Evolutionary conservation across 2,888 invertebrate species (phyloP).

Genomic region (Dasysyrphus albostriatus): DNA sequence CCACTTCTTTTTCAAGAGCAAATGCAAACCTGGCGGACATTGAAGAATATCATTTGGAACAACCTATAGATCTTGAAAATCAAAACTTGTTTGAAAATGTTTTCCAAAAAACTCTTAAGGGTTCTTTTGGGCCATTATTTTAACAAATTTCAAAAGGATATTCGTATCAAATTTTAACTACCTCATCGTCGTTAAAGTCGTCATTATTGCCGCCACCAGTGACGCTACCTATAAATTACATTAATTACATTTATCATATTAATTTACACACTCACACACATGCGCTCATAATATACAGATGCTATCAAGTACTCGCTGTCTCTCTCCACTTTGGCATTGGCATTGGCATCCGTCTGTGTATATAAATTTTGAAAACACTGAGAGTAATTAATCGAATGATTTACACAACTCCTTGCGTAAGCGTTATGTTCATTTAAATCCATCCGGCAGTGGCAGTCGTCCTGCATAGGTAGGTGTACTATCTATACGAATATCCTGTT

Average conservation of each 20-base stretch:
- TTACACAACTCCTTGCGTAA: slow-evolving; percentile 79
- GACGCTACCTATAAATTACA: slow-evolving; percentile 67
- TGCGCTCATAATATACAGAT: slow-evolving; percentile 53
- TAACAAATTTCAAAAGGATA: not conserved
- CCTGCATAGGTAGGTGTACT: slow-evolving; percentile 38
- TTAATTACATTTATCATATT: slow-evolving; percentile 73
- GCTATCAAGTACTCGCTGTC: slow-evolving; percentile 43
- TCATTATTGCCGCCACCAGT: slow-evolving; percentile 42
- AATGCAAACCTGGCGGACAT: too few species aligned
- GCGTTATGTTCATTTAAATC: slow-evolving; percentile 76
- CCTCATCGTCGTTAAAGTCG: not conserved
- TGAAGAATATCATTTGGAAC: too few species aligned
- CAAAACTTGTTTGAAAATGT: not conserved
- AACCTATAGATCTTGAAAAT: too few species aligned
- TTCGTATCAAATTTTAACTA: not conserved
- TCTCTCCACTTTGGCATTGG: not conserved
- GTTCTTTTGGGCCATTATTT: not conserved
- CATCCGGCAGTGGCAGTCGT: slow-evolving; percentile 77
- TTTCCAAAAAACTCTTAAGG: not conserved
- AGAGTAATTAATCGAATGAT: slow-evolving; percentile 81
- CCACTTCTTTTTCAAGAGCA: too few species aligned
- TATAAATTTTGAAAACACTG: slow-evolving; percentile 66
- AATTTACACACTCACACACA: slow-evolving; percentile 66
- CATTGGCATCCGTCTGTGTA: slow-evolving; percentile 4
- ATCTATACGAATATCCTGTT: slow-evolving; percentile 70